Percentiles rank a stretch among this genome's conserved stretches.
These are phyloP conservation scores for Chironex yamaguchii DNA, from an alignment of 30 jellyfish, hydroid and myxozoan genomes.

Conservation along the genomic window DNA sequence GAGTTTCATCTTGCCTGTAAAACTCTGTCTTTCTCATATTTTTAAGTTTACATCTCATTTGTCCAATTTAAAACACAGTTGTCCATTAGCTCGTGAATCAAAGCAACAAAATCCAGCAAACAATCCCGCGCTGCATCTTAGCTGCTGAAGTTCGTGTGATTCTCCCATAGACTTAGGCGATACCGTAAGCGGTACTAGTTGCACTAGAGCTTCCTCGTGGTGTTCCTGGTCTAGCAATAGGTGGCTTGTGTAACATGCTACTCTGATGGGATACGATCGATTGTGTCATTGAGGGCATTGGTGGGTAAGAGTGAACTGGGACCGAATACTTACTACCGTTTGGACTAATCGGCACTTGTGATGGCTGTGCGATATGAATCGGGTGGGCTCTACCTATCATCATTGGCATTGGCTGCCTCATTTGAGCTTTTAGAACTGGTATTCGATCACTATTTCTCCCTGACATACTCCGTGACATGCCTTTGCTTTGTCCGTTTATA, in stretches of 20 bases:
- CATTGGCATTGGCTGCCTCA: constrained; percentile 72
- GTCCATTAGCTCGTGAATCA: no score
- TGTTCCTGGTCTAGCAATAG: constrained; percentile 52
- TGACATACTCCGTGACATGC: constrained; percentile 10
- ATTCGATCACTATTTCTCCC: constrained; percentile 29
- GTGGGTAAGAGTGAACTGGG: constrained; percentile 14
- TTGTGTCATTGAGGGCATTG: constrained; percentile 74
- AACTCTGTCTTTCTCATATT: no score
- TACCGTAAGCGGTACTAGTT: not conserved
- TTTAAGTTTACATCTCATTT: no score
- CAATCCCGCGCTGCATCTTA: no score
- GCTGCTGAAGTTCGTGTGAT: no score
- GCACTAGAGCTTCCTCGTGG: constrained; percentile 85
- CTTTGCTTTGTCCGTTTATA: constrained; percentile 31
- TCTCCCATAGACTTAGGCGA: no score
- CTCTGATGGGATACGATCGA: constrained; percentile 69
- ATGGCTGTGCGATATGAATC: no score
- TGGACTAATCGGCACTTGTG: not conserved
- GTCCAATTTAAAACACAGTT: no score
- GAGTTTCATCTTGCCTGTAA: no score
- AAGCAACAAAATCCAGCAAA: no score
- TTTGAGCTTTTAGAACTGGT: not conserved
- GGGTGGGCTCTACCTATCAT: no score
- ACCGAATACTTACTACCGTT: not conserved
- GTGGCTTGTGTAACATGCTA: constrained; percentile 36